Percentiles rank a stretch among this genome's conserved stretches.
These are phyloP conservation scores for Drosophila nigrodunni DNA, from an alignment of 1,140 invertebrate genomes.

Conservation along the genomic window DNA sequence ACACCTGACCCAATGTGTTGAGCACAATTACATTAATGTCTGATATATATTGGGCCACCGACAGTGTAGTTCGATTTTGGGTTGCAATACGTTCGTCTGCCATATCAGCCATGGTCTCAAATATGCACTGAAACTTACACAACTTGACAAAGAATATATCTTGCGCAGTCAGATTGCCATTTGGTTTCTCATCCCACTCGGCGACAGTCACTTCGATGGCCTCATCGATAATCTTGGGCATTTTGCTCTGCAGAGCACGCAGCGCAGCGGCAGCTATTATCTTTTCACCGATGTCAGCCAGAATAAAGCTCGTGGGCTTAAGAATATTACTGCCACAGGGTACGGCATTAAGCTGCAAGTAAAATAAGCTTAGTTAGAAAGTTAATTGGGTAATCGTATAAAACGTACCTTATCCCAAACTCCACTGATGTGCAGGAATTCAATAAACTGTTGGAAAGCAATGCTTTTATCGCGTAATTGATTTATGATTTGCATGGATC, in stretches of 20 bases:
- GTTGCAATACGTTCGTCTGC: slow-evolving; percentile 86
- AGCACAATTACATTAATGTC: slow-evolving; percentile 87
- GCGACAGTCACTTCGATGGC: slow-evolving; percentile 87
- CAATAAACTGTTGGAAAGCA: slow-evolving; percentile 90
- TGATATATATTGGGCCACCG: slow-evolving; percentile 86
- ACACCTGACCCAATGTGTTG: slow-evolving; percentile 86
- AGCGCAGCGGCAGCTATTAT: slow-evolving; percentile 89
- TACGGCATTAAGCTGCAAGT: slow-evolving; percentile 84
- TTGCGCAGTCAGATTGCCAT: slow-evolving; percentile 87
- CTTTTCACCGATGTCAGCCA: slow-evolving; percentile 92
- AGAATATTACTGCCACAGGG: slow-evolving; percentile 85
- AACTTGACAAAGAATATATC: slow-evolving; percentile 91
- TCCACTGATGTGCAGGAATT: slow-evolving; percentile 91
- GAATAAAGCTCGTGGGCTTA: slow-evolving; percentile 88
- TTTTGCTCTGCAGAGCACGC: slow-evolving; percentile 62
- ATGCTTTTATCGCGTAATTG: slow-evolving; percentile 94
- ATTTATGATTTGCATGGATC: slow-evolving; percentile 91
- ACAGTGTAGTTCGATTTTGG: slow-evolving; percentile 84
- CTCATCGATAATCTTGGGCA: slow-evolving; percentile 72
- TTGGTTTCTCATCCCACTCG: slow-evolving; percentile 84
- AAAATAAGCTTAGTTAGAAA: not conserved
- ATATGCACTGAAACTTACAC: slow-evolving; percentile 86
- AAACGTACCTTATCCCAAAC: slow-evolving; percentile 89
- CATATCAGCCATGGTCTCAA: slow-evolving; percentile 86
- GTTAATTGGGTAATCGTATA: not conserved